phyloP scores from a whole-genome alignment of 2,797 vertebrate species.

The Urocyon cinereoargenteus region DNA sequence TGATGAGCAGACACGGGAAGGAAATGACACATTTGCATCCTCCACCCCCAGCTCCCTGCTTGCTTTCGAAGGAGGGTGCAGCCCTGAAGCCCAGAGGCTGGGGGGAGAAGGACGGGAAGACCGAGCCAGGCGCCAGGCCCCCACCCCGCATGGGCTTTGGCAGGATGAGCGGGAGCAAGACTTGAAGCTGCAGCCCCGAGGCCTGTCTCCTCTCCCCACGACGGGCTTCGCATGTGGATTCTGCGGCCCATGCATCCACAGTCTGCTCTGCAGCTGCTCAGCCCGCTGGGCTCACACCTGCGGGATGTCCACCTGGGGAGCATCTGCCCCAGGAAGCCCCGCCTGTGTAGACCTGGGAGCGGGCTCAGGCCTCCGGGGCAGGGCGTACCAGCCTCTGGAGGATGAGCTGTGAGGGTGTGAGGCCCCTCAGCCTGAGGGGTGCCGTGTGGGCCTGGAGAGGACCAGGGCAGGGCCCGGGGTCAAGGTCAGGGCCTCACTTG shows the following conservation, averaged over 20 bases:
- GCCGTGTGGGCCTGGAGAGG: not conserved
- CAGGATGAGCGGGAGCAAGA: not conserved
- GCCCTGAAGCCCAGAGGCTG: not conserved
- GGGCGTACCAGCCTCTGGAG: rapidly evolving
- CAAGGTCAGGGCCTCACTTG: not conserved
- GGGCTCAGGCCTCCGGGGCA: not conserved
- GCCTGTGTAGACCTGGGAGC: not conserved
- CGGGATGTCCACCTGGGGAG: not conserved
- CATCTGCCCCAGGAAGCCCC: not conserved
- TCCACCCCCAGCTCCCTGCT: not conserved
- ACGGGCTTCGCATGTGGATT: not conserved
- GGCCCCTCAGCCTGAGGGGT: not conserved
- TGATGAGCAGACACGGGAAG: not conserved
- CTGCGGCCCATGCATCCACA: rapidly evolving
- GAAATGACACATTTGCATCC: not conserved
- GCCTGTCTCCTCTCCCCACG: not conserved
- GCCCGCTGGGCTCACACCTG: not conserved
- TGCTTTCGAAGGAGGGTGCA: not conserved
- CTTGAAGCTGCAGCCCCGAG: rapidly evolving
- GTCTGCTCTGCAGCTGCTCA: not conserved
- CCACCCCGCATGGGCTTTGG: rapidly evolving
- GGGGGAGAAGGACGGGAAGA: not conserved
- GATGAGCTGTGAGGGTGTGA: too few relatives aligned
- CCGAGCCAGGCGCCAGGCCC: not conserved
- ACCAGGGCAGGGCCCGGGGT: not conserved